Conservation (phyloP, 2,888 invertebrate species). For the Carcina quercana region DNA sequence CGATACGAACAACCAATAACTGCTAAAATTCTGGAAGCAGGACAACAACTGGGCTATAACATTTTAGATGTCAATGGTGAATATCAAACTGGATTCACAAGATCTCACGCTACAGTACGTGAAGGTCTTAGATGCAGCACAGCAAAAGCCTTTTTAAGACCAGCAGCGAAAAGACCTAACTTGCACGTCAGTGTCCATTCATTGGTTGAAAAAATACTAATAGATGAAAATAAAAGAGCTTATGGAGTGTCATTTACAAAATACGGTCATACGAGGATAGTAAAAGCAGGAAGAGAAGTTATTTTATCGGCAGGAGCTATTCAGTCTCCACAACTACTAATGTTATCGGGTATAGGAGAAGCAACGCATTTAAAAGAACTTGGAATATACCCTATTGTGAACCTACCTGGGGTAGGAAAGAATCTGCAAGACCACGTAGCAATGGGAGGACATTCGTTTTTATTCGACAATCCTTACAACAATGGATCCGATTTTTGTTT, state of each 20-base stretch:
- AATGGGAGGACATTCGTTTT: slow-evolving; percentile 83
- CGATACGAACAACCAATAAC: slow-evolving; percentile 81
- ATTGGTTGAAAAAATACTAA: slow-evolving; percentile 78
- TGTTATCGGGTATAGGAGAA: slow-evolving; percentile 90
- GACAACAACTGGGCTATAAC: slow-evolving; percentile 80
- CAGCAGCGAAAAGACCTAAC: slow-evolving; percentile 79
- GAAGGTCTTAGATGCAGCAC: slow-evolving; percentile 88
- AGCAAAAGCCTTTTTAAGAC: slow-evolving; percentile 86
- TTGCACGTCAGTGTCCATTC: slow-evolving; percentile 82
- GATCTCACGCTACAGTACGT: slow-evolving; percentile 84
- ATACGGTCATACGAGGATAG: slow-evolving; percentile 62
- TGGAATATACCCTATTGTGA: slow-evolving; percentile 74
- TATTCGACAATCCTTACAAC: slow-evolving; percentile 77
- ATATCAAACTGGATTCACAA: slow-evolving; percentile 85
- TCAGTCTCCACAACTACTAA: slow-evolving; percentile 88
- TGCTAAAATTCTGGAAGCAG: slow-evolving; percentile 80
- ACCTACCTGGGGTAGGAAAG: slow-evolving; percentile 83
- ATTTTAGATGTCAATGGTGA: slow-evolving; percentile 84
- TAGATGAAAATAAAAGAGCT: slow-evolving; percentile 76
- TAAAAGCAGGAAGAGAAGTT: slow-evolving; percentile 82
- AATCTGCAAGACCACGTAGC: slow-evolving; percentile 91
- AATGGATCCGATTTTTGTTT: slow-evolving; percentile 78
- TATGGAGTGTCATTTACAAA: slow-evolving; percentile 80
- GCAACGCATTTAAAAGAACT: slow-evolving; percentile 74
- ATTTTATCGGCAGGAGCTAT: slow-evolving; percentile 90